Evolutionary conservation across 2,888 invertebrate species (phyloP).

Genomic region (Agriopis marginaria): DNA sequence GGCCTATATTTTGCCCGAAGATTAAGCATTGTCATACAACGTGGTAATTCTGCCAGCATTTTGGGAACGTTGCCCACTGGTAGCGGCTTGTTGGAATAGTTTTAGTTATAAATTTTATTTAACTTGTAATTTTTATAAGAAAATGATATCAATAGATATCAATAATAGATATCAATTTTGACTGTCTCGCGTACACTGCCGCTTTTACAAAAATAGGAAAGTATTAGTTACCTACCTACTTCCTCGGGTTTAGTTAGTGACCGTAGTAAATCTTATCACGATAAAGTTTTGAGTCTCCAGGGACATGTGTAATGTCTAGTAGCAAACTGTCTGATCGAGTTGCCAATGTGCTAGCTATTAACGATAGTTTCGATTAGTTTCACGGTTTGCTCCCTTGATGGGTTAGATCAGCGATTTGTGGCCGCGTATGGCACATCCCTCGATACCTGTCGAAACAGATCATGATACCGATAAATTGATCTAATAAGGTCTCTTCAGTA

Average conservation of each 20-base stretch:
- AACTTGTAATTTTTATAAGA: too few species aligned
- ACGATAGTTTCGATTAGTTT: constrained; percentile 11
- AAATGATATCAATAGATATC: too few species aligned
- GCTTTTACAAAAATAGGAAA: too few species aligned
- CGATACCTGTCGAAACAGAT: background rate
- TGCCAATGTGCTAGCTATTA: constrained; percentile 2
- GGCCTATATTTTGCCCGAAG: too few species aligned
- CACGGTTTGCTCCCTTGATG: constrained; percentile 7
- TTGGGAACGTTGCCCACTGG: too few species aligned
- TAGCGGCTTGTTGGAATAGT: too few species aligned
- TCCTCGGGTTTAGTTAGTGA: background rate
- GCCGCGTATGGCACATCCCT: background rate
- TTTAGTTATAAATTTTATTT: too few species aligned
- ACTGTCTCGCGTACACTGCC: too few species aligned
- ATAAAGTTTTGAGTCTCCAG: background rate
- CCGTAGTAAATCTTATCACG: background rate
- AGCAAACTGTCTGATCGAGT: constrained; percentile 1
- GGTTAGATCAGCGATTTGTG: background rate
- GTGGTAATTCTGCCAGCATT: too few species aligned
- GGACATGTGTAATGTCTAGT: background rate
- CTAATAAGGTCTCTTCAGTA: background rate
- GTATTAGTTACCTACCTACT: background rate
- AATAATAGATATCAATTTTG: too few species aligned
- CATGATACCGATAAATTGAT: background rate
- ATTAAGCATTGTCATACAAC: too few species aligned